These are phyloP conservation scores for Coregonus ussuriensis DNA, from an alignment of 2,797 vertebrate genomes.

Conservation along the genomic window DNA sequence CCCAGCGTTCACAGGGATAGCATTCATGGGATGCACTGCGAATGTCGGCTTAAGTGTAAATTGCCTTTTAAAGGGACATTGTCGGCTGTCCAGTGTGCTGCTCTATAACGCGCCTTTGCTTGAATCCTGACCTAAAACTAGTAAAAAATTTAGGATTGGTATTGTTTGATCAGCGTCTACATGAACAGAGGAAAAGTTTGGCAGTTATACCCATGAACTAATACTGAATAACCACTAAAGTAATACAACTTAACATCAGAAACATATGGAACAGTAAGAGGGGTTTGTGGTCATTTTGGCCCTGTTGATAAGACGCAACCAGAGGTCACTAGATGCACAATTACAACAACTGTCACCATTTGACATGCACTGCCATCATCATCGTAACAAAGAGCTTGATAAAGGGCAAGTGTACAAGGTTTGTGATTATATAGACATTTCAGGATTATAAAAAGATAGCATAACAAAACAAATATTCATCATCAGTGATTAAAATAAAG, in stretches of 20 bases:
- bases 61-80: not conserved
- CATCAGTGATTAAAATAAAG: not conserved
- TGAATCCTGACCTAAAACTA: not conserved
- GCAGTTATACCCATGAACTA: not conserved
- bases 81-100: not conserved
- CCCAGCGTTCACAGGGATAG: no score
- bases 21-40: not conserved
- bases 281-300: conserved; percentile 22
- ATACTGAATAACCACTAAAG: not conserved
- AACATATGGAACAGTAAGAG: conserved; percentile 16
- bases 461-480: conserved; percentile 28
- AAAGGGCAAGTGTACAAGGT: conserved; percentile 6
- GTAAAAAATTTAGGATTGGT: not conserved
- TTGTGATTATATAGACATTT: conserved; percentile 16
- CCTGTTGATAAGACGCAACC: not conserved
- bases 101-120: not conserved
- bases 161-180: not conserved
- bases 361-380: not conserved
- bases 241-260: conserved; percentile 19
- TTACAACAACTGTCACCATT: not conserved
- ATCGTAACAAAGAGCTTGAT: not conserved
- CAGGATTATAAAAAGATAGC: conserved; percentile 20
- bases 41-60: not conserved
- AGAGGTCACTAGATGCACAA: not conserved
- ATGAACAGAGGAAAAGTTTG: not conserved